These are phyloP conservation scores for Philereme transversata DNA, from an alignment of 2,888 invertebrate species.

Conservation along the genomic window DNA sequence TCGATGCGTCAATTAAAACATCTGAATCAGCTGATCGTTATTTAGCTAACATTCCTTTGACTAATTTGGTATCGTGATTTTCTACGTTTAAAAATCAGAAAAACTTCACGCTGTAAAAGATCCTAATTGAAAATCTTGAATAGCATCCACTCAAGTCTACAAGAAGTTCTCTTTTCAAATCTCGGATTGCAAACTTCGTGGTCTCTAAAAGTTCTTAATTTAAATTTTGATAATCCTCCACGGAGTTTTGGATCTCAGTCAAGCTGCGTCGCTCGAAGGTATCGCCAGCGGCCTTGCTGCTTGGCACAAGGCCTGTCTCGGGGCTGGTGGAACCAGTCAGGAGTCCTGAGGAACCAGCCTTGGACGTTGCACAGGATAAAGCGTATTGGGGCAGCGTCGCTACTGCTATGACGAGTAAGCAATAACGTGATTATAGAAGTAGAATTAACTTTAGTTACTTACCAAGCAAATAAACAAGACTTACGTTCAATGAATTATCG, in stretches of 20 bases:
- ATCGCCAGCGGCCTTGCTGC: constrained; percentile 82
- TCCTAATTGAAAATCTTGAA: too few relatives aligned
- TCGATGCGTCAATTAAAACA: constrained; percentile 45
- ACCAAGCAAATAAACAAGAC: too few relatives aligned
- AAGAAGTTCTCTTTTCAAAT: constrained; percentile 24
- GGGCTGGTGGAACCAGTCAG: constrained; percentile 77
- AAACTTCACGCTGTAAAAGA: background rate
- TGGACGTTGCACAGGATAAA: constrained; percentile 81
- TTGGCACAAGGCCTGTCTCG: constrained; percentile 82
- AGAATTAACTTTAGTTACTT: background rate
- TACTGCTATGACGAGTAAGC: constrained; percentile 70
- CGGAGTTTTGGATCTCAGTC: constrained; percentile 48
- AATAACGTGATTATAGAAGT: background rate
- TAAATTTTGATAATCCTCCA: constrained; percentile 28
- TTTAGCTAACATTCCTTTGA: constrained; percentile 30
- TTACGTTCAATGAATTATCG: too few relatives aligned
- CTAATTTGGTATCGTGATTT: constrained; percentile 6
- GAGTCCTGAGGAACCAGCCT: constrained; percentile 76
- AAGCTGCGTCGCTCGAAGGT: constrained; percentile 79
- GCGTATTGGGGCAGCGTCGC: constrained; percentile 79
- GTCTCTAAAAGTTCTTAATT: constrained; percentile 14
- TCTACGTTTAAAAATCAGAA: background rate
- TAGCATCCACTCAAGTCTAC: background rate
- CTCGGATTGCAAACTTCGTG: background rate
- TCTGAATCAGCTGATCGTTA: constrained; percentile 37